phyloP scores from a whole-genome alignment of 2,797 vertebrate genomes.

The Anguilla anguilla region DNA sequence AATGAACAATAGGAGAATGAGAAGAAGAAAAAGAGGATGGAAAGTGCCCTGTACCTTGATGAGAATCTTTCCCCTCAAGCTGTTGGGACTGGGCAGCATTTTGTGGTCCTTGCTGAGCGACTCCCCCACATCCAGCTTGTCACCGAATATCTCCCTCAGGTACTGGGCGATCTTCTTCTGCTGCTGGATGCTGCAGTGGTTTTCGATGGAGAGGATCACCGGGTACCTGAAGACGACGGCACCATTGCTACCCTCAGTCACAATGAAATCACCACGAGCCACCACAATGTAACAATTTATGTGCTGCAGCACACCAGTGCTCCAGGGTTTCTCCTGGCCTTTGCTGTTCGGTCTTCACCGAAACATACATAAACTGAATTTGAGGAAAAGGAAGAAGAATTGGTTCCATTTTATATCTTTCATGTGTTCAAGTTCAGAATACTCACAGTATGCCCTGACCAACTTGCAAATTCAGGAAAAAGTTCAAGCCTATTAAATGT shows the following conservation, averaged over 20 bases:
- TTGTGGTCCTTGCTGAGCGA: constrained; percentile 76
- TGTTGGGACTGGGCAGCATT: constrained; percentile 88
- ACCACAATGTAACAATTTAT: neutral
- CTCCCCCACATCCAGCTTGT: constrained; percentile 87
- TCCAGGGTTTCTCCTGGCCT: neutral
- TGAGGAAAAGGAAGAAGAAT: constrained; percentile 5
- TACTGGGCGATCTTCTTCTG: constrained; percentile 96
- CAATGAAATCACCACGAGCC: neutral
- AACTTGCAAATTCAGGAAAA: neutral
- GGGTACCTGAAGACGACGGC: constrained; percentile 77
- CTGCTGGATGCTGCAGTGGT: constrained; percentile 95
- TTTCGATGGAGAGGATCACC: constrained; percentile 94
- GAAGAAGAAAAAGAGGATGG: neutral
- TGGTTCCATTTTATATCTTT: neutral
- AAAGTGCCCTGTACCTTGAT: constrained; percentile 81
- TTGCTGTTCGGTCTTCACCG: neutral
- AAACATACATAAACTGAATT: neutral
- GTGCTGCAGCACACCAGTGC: neutral
- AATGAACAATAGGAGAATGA: neutral
- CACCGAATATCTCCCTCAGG: constrained; percentile 87
- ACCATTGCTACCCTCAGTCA: neutral
- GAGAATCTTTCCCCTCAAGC: constrained; percentile 91
- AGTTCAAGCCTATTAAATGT: neutral
- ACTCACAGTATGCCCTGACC: neutral
- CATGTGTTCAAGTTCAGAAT: neutral